phyloP scores from a whole-genome alignment of 2,113 vertebrate genomes.

The Colossoma macropomum region DNA sequence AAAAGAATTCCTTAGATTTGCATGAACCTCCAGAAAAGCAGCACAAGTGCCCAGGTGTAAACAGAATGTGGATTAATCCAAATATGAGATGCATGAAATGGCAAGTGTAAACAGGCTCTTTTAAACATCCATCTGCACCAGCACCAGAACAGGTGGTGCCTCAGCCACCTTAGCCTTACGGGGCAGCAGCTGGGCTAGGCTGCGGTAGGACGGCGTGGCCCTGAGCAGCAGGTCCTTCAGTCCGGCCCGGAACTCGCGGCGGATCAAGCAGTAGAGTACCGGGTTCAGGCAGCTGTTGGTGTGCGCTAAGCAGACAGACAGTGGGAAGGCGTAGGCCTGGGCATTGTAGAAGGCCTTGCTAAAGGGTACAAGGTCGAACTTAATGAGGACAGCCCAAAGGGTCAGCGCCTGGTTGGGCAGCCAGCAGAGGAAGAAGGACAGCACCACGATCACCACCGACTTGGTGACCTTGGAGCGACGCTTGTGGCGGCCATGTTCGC shows the following conservation, averaged over 20 bases:
- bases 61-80: not conserved
- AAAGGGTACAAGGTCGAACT: constrained; percentile 82
- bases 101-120: not conserved
- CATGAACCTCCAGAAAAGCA: not conserved
- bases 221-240: constrained; percentile 78
- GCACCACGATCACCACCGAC: constrained; percentile 80
- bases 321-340: constrained; percentile 80
- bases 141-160: constrained; percentile 72
- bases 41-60: not conserved
- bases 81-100: not conserved
- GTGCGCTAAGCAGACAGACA: constrained; percentile 82
- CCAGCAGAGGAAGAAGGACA: constrained; percentile 86
- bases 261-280: constrained; percentile 81
- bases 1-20: too few species aligned
- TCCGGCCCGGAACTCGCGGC: constrained; percentile 77
- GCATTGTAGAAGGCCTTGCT: constrained; percentile 82
- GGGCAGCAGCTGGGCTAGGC: constrained; percentile 66
- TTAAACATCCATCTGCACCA: constrained; percentile 78
- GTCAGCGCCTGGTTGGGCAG: constrained; percentile 84
- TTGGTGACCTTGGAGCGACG: constrained; percentile 80
- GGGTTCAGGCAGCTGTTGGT: constrained; percentile 86
- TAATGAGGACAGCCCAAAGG: constrained; percentile 82
- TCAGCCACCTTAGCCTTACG: constrained; percentile 76
- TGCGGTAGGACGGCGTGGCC: constrained; percentile 70
- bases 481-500: constrained; percentile 65